phyloP scores from a whole-genome alignment of 37 sponge, comb jelly and placozoan genomes.

The Cliona cf. orientalis region DNA sequence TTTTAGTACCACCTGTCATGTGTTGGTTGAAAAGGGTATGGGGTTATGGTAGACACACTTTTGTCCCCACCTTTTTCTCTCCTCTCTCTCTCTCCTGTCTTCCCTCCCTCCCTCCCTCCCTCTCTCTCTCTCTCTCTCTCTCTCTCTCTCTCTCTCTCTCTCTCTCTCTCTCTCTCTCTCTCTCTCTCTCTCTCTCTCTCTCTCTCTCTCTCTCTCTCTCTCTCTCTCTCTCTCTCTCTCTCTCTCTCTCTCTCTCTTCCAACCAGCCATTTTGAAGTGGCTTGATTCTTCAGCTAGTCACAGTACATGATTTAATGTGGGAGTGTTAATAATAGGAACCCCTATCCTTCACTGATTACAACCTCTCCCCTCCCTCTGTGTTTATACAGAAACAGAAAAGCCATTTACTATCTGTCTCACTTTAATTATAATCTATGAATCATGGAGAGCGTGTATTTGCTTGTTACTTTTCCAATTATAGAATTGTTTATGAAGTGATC shows the following conservation, averaged over 20 bases:
- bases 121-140: constrained; percentile 65
- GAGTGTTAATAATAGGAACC: too few relatives aligned
- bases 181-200: constrained; percentile 30
- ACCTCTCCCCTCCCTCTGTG: not conserved
- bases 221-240: constrained; percentile 45
- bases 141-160: constrained; percentile 66
- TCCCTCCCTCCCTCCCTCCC: constrained; percentile 62
- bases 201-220: constrained; percentile 44
- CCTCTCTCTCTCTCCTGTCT: too few relatives aligned
- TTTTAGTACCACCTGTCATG: too few relatives aligned
- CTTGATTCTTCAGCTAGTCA: too few relatives aligned
- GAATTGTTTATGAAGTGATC: too few relatives aligned
- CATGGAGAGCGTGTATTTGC: not conserved
- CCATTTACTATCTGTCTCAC: not conserved
- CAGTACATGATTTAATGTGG: too few relatives aligned
- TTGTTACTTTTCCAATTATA: not conserved
- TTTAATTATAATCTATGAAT: not conserved
- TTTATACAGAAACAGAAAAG: not conserved
- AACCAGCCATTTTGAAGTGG: too few relatives aligned
- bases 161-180: constrained; percentile 47
- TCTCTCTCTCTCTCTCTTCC: too few relatives aligned
- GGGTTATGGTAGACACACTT: too few relatives aligned
- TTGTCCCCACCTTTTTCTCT: too few relatives aligned
- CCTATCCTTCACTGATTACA: not conserved
- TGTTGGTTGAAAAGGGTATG: too few relatives aligned